Percentiles rank a stretch among this genome's conserved stretches.
phyloP scores from a whole-genome alignment of 2,888 invertebrate genomes.

The Mechanitis mazaeus region DNA sequence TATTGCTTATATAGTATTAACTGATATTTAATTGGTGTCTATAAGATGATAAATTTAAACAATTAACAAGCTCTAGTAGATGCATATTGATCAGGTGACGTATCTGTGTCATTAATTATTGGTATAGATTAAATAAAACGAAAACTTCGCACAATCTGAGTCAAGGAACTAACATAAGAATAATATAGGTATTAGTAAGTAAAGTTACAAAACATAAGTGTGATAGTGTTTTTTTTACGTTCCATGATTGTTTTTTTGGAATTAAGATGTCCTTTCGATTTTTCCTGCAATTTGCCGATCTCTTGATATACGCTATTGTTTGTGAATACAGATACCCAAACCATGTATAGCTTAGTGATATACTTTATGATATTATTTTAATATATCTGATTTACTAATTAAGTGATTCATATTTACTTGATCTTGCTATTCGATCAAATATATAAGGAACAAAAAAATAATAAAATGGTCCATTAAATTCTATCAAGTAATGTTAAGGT shows the following conservation, averaged over 20 bases:
- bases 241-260: conserved; percentile 29
- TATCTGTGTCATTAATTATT: conserved; percentile 59
- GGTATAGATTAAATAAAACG: conserved; percentile 52
- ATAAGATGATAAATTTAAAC: conserved; percentile 51
- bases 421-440: conserved; percentile 61
- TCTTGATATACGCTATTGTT: conserved; percentile 12
- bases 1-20: conserved; percentile 46
- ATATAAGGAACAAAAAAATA: conserved; percentile 57
- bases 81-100: conserved; percentile 54
- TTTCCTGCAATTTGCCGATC: conserved; percentile 18
- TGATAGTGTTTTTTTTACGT: conserved; percentile 36
- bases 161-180: conserved; percentile 67
- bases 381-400: conserved; percentile 17
- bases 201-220: conserved; percentile 41
- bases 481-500: conserved; percentile 62
- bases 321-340: conserved; percentile 3
- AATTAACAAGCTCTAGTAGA: conserved; percentile 52
- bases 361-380: conserved; percentile 4
- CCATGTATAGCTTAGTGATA: conserved; percentile 13
- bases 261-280: conserved; percentile 10
- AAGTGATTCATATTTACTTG: conserved; percentile 37
- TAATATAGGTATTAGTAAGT: conserved; percentile 49
- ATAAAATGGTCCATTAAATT: conserved; percentile 71
- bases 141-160: conserved; percentile 72
- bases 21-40: conserved; percentile 68